Evolutionary conservation across 2,797 vertebrate genomes (phyloP).

Genomic region (Schizopygopsis malacanthus): DNA sequence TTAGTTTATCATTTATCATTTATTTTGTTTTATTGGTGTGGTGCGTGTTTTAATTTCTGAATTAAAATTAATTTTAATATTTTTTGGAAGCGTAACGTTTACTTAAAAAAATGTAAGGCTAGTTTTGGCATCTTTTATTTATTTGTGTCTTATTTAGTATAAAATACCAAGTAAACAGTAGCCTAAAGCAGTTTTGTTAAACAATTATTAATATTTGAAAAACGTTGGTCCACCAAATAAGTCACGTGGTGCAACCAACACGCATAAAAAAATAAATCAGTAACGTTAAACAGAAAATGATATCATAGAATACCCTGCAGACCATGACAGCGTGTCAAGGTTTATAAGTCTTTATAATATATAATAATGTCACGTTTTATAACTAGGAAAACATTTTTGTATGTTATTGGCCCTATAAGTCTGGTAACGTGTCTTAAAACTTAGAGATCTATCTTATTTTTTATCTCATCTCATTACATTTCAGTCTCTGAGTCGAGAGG

Average conservation of each 20-base stretch:
- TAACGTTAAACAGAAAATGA: not conserved
- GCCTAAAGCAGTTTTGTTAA: not conserved
- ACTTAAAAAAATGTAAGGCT: too few species aligned
- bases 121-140: not conserved
- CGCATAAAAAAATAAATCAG: not conserved
- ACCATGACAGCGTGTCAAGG: not conserved
- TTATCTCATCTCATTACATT: conserved; percentile 41
- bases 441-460: not conserved
- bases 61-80: not conserved
- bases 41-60: not conserved
- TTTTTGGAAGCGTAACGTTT: not conserved
- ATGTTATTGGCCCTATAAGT: not conserved
- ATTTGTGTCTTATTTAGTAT: not conserved
- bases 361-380: not conserved
- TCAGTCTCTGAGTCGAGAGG: conserved; percentile 76
- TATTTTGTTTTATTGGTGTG: not conserved
- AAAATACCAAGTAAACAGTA: not conserved
- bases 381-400: not conserved
- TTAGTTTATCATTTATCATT: conserved; percentile 68
- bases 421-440: not conserved
- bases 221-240: not conserved
- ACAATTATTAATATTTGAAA: not conserved
- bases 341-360: not conserved
- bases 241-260: not conserved
- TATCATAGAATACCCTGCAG: not conserved